Conservation (phyloP, 2,888 invertebrate genomes). For the Tricholauxania praeusta region DNA sequence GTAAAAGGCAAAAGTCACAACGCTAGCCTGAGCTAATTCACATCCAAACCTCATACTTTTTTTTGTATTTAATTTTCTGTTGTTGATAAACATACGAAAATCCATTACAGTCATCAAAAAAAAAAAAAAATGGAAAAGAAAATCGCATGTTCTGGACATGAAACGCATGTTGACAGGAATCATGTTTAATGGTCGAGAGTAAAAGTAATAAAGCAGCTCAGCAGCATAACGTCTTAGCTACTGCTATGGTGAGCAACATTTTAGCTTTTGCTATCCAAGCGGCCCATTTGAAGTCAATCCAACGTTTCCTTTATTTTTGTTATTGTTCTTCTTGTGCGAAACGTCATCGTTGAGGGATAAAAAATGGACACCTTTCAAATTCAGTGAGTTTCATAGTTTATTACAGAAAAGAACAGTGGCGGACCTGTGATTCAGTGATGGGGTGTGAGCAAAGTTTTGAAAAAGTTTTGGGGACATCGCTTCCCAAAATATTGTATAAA, state of each 20-base stretch:
- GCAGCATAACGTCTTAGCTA: constrained; percentile 1
- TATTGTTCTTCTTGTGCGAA: constrained; percentile 9
- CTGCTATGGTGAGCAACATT: background rate
- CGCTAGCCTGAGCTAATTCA: background rate
- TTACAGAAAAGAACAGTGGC: background rate
- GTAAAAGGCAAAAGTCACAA: background rate
- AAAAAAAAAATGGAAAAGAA: background rate
- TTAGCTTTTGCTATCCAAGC: too few species aligned
- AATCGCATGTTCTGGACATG: constrained; percentile 22
- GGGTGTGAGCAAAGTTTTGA: too few species aligned
- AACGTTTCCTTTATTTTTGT: too few species aligned
- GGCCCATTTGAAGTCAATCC: too few species aligned
- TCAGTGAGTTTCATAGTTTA: constrained; percentile 28
- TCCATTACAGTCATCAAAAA: constrained; percentile 4
- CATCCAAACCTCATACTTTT: background rate
- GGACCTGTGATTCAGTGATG: too few species aligned
- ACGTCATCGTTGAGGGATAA: constrained; percentile 23
- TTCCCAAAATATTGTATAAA: too few species aligned
- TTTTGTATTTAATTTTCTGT: background rate
- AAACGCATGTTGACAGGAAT: constrained; percentile 34
- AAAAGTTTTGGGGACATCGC: too few species aligned
- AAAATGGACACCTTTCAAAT: constrained; percentile 34
- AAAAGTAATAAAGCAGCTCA: constrained; percentile 31
- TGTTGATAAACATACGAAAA: constrained; percentile 15
- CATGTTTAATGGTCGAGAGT: constrained; percentile 33